These are phyloP conservation scores for Laspeyria flexula DNA, from an alignment of 2,888 invertebrate species.

Conservation along the genomic window DNA sequence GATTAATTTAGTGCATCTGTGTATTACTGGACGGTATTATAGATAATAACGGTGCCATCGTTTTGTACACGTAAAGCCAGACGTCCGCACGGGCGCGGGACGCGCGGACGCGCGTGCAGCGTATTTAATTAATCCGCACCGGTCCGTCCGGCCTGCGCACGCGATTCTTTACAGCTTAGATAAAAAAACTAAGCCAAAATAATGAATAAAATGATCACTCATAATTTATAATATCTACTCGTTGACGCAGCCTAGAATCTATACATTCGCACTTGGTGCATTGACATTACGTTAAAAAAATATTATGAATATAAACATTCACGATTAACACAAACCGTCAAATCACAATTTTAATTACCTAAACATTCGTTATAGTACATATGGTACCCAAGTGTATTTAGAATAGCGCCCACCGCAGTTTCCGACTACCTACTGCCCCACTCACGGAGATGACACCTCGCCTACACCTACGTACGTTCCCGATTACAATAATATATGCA, in stretches of 20 bases:
- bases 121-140: not conserved
- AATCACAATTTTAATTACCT: slow-evolving; percentile 64
- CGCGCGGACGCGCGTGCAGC: not conserved
- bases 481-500: not conserved
- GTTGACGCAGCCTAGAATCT: slow-evolving; percentile 72
- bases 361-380: slow-evolving; percentile 44
- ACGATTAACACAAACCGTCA: slow-evolving; percentile 69
- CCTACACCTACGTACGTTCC: slow-evolving; percentile 6
- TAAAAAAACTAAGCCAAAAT: slow-evolving; percentile 54
- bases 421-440: not conserved
- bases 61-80: slow-evolving; percentile 58
- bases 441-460: slow-evolving; percentile 3
- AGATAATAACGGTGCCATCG: slow-evolving; percentile 71
- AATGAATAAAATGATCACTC: slow-evolving; percentile 57
- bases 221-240: slow-evolving; percentile 62
- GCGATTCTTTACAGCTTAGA: slow-evolving; percentile 29
- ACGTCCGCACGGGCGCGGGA: not conserved
- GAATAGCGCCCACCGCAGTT: slow-evolving; percentile 29
- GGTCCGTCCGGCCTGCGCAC: not conserved
- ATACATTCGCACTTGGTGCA: slow-evolving; percentile 80
- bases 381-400: slow-evolving; percentile 24
- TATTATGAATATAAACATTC: slow-evolving; percentile 62
- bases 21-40: slow-evolving; percentile 82
- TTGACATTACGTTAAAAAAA: slow-evolving; percentile 61
- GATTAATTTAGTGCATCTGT: slow-evolving; percentile 43